These are phyloP conservation scores for Dione juno DNA, from an alignment of 2,888 invertebrate species.

Conservation along the genomic window DNA sequence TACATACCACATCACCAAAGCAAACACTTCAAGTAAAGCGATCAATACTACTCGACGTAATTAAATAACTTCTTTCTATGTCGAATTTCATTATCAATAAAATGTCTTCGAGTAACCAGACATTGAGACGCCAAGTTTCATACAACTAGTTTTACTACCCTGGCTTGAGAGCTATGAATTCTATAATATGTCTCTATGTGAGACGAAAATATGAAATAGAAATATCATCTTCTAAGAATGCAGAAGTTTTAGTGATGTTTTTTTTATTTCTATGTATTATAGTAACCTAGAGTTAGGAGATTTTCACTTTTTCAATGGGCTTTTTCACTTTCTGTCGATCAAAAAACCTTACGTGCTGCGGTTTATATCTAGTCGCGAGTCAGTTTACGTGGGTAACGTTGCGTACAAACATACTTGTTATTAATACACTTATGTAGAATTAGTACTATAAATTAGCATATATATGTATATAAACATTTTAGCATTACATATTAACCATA, in stretches of 20 bases:
- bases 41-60: conserved; percentile 39
- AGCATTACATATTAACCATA: no score
- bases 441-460: no score
- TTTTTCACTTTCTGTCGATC: no score
- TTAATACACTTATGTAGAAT: no score
- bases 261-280: background rate
- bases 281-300: no score
- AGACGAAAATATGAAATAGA: conserved; percentile 25
- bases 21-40: conserved; percentile 27
- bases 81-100: conserved; percentile 42
- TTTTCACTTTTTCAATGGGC: no score
- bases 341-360: no score
- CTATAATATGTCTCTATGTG: conserved; percentile 23
- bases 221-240: background rate
- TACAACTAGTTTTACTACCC: conserved; percentile 47
- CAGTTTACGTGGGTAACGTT: no score
- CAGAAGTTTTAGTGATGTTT: background rate
- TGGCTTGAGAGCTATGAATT: conserved; percentile 40
- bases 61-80: conserved; percentile 38
- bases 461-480: no score
- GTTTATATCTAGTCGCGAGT: no score
- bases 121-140: conserved; percentile 62
- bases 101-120: conserved; percentile 55
- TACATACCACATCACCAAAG: conserved; percentile 6
- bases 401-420: no score